Evolutionary conservation across 2,888 invertebrate species (phyloP).

Genomic region (Pristionchus arcanus): DNA sequence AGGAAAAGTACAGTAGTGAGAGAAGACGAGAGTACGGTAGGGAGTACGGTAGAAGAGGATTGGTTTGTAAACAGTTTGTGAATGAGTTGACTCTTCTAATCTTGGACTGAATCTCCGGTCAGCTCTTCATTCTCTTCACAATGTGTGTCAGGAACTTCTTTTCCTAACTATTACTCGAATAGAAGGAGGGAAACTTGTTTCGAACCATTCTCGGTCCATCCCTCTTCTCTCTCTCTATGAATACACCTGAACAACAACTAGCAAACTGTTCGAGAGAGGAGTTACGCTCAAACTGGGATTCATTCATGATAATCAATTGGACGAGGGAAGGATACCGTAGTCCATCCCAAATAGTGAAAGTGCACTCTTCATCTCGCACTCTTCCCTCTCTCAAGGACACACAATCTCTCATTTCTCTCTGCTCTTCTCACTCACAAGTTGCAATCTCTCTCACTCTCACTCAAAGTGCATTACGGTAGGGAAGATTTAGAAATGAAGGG

Average conservation of each 20-base stretch:
- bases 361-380: background rate
- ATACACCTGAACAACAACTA: slow-evolving; percentile 25
- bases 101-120: slow-evolving; percentile 21
- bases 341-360: slow-evolving; percentile 15
- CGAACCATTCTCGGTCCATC: slow-evolving; percentile 20
- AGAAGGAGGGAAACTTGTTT: slow-evolving; percentile 20
- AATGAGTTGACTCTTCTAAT: slow-evolving; percentile 23
- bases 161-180: slow-evolving; percentile 30
- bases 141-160: slow-evolving; percentile 33
- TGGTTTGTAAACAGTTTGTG: background rate
- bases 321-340: background rate
- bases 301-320: background rate
- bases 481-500: background rate
- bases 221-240: slow-evolving; percentile 17
- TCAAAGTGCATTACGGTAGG: background rate
- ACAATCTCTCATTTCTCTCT: background rate
- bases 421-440: background rate
- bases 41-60: background rate
- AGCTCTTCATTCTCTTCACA: slow-evolving; percentile 21
- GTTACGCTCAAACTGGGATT: background rate
- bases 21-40: background rate
- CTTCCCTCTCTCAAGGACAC: background rate
- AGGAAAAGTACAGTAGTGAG: background rate
- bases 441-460: background rate
- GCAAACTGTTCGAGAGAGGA: background rate